Evolutionary conservation across 2,113 vertebrate species (phyloP), one percentile per base, ranked within the genome.

Genomic region (Galemys pyrenaicus): DNA sequence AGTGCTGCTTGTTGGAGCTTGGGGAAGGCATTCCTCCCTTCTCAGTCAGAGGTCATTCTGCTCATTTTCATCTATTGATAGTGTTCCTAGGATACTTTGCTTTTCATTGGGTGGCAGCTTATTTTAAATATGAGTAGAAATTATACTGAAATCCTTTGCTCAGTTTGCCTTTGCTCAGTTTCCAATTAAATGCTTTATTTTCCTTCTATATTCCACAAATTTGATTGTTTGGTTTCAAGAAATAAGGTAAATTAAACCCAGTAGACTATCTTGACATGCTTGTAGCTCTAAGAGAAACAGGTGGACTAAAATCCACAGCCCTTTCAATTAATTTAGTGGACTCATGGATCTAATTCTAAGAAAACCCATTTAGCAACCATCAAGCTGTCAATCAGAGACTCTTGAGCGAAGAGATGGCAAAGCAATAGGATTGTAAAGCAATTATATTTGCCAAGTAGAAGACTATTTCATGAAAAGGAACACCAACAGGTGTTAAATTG

Each of bases 271-370:
- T 56, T 75, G 70, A 75, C 32, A 80, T 77, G 86, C 7, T 37
- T 74, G 13, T 65, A 85, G 84, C 56, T 39, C 28, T 71, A 73
- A 87, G 77, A 88, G 41, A 75, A 93, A 89, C 84, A 96, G n/a
- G 67, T 90, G 65, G n/a, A 83, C 75, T 58, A 65, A 95, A 97
- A 93, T 64, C 70, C 79, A 77, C 41, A 85, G 71, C 20, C 41
- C 87, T 94, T 94, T 95, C 89, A 81, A 95, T 97, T 97, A 96
- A 96, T 89, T 93, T 78, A 93, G 60, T 81, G 62, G 71, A 67
- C 51, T 87, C 35, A 56, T 83, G 46, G 83, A 92, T 78, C 56
- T 78, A 84, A 93, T 89, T 89, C 82, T 70, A 78, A 71, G 58
- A 89, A 95, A 93, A 81, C 30, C 41, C 56, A 81, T 37, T 94